These are phyloP conservation scores for Spodoptera littoralis DNA, from an alignment of 2,888 invertebrate species.

Conservation along the genomic window DNA sequence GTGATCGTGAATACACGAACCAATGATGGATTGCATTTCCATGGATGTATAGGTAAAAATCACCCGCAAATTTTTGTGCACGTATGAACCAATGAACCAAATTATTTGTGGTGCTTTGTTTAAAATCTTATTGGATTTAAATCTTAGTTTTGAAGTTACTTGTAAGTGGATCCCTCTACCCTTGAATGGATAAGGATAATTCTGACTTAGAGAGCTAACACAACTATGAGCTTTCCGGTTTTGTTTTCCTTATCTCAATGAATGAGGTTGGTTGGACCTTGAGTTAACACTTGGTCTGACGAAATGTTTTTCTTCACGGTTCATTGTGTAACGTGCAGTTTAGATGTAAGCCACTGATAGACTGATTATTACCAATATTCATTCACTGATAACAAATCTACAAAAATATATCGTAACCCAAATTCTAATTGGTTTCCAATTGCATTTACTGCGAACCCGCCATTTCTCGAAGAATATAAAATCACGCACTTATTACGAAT, in stretches of 20 bases:
- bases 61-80: constrained; percentile 71
- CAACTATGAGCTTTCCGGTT: constrained; percentile 64
- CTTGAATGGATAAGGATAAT: constrained; percentile 76
- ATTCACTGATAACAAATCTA: constrained; percentile 2
- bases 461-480: constrained; percentile 40
- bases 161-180: constrained; percentile 62
- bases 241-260: constrained; percentile 69
- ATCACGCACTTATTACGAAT: constrained; percentile 46
- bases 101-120: constrained; percentile 71
- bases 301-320: constrained; percentile 72
- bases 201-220: constrained; percentile 57
- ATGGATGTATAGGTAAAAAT: constrained; percentile 87
- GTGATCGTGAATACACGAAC: constrained; percentile 79
- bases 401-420: constrained; percentile 16
- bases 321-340: constrained; percentile 65
- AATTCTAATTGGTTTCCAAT: constrained; percentile 65
- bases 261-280: constrained; percentile 76
- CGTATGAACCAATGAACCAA: constrained; percentile 59
- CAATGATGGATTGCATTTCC: constrained; percentile 88
- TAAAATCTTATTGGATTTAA: constrained; percentile 62
- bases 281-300: constrained; percentile 68
- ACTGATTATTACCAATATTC: constrained; percentile 23
- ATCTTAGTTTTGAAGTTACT: constrained; percentile 68
- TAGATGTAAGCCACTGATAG: constrained; percentile 35
- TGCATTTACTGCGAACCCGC: constrained; percentile 27